These are phyloP conservation scores for Mystacornis crossleyi DNA, from an alignment of 2,113 vertebrate genomes.

Conservation along the genomic window DNA sequence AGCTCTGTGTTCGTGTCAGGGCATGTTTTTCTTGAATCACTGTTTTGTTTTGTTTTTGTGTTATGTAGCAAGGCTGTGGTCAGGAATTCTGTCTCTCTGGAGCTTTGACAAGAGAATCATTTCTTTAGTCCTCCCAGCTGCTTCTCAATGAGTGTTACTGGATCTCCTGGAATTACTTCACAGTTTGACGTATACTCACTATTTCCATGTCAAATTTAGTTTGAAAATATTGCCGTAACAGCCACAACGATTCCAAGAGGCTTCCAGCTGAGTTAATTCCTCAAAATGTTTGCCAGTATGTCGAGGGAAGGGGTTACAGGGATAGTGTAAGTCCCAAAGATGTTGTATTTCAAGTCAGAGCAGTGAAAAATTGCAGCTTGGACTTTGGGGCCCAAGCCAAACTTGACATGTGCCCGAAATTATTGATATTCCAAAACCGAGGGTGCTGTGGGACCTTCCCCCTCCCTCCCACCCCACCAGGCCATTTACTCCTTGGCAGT, in stretches of 20 bases:
- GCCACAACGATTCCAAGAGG: background rate
- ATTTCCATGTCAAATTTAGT: background rate
- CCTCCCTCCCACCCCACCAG: background rate
- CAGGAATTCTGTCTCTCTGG: constrained; percentile 20
- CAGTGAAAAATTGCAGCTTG: background rate
- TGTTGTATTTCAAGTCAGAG: background rate
- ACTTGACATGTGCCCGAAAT: background rate
- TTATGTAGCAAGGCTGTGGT: constrained; percentile 42
- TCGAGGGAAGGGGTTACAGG: background rate
- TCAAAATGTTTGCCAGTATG: background rate
- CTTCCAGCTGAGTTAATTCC: background rate
- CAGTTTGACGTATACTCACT: background rate
- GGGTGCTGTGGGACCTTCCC: background rate
- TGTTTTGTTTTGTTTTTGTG: background rate
- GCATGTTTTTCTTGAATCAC: constrained; percentile 28
- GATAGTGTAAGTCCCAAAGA: background rate
- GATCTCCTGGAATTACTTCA: constrained; percentile 17
- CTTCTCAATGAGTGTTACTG: constrained; percentile 25
- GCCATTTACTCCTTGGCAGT: background rate
- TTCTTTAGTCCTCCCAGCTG: background rate
- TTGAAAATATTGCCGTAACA: background rate
- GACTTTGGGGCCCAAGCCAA: background rate
- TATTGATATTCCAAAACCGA: background rate
- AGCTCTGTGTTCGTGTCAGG: background rate
- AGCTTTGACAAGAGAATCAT: background rate